Evolutionary conservation across 2,888 invertebrate species (phyloP), one percentile per base, ranked within the genome.

Genomic region (Perizoma affinitatum): DNA sequence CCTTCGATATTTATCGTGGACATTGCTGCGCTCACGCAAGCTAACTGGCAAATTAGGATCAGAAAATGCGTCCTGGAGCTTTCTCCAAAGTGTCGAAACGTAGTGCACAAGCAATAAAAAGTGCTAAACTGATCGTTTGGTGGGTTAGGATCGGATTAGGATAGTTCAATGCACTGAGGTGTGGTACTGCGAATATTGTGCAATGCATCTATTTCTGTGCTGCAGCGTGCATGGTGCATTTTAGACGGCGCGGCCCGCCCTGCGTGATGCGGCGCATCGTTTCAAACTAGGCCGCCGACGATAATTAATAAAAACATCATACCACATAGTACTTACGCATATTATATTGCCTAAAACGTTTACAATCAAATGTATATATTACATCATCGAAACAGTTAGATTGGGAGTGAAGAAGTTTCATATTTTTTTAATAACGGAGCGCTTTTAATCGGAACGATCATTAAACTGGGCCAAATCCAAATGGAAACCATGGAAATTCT

Each of bases 111-210:
- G 77, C 84, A 84, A 84, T 89, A 85, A 88, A 87, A 87, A 80
- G 78, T 76, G 79, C 77, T 78, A 76, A 80, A 90, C 90, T 90
- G 86, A 86, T 84, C 86, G 79, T 79, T 83, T 71, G 73, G 72
- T 80, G 83, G 78, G 83, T 79, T 81, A 79, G 79, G 78, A 74
- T 82, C 77, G 78, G 83, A 87, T 88, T 87, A 87, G 88, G 87
- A 83, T 80, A 86, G 92, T 91, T 92, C 92, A 92, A 86, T 88
- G 91, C 87, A 84, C 92, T 69, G 82, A 83, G 83, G 82, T 89
- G 86, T 80, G 85, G 81, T 87, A 85, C 82, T 87, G 88, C 90
- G 78, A 90, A 91, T 90, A 86, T 91, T 91, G 90, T 87, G 92
- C 88, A 91, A 91, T 74, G 82, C 67, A 69, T 80, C 87, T 92